Conservation (phyloP, 1,140 invertebrate species). For the Scaptomyza pallida region DNA sequence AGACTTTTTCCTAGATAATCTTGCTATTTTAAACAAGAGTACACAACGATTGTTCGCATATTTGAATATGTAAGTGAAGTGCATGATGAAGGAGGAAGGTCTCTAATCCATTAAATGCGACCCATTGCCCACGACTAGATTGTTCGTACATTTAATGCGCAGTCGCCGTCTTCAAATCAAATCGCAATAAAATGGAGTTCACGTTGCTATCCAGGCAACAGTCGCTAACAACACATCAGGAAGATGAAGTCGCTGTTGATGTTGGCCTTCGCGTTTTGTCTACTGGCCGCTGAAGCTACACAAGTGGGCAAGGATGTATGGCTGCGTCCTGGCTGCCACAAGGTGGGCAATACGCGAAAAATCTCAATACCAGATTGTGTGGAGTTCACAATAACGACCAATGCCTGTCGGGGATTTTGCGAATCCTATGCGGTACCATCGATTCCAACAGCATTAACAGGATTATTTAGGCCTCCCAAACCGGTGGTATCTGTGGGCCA, state of each 20-base stretch:
- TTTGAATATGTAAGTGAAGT: slow-evolving; percentile 34
- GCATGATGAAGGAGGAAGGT: background rate
- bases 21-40: slow-evolving; percentile 5
- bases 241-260: slow-evolving; percentile 43
- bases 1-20: background rate
- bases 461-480: slow-evolving; percentile 82
- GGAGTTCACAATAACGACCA: slow-evolving; percentile 92
- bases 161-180: slow-evolving; percentile 18
- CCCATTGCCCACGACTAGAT: slow-evolving; percentile 18
- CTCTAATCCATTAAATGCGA: slow-evolving; percentile 23
- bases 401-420: slow-evolving; percentile 94
- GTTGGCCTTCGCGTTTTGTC: slow-evolving; percentile 28
- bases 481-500: slow-evolving; percentile 93
- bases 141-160: slow-evolving; percentile 24
- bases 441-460: slow-evolving; percentile 86
- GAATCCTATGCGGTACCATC: slow-evolving; percentile 90
- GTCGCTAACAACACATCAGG: slow-evolving; percentile 11
- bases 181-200: slow-evolving; percentile 36
- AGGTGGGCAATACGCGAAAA: slow-evolving; percentile 89
- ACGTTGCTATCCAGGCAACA: slow-evolving; percentile 1
- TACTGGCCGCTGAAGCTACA: slow-evolving; percentile 37
- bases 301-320: slow-evolving; percentile 83
- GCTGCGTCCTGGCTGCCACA: slow-evolving; percentile 87
- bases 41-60: slow-evolving; percentile 9
- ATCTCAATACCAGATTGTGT: slow-evolving; percentile 93